phyloP scores from a whole-genome alignment of 2,113 vertebrate species.

The Brachirus orientalis region DNA sequence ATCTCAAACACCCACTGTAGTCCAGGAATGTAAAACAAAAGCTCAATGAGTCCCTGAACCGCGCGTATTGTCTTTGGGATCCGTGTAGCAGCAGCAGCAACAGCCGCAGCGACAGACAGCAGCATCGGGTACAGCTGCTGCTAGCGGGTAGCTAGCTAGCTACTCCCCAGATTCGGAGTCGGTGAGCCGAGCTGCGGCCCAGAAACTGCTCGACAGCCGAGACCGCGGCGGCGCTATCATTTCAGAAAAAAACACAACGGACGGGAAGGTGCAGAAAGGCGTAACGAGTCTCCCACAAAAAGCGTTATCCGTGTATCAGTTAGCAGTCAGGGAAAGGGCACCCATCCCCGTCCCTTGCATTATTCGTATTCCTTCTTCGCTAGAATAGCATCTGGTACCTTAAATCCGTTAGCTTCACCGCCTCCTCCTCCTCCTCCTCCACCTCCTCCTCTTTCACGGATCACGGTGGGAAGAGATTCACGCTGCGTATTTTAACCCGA shows the following conservation, averaged over 20 bases:
- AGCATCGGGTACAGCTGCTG: slow-evolving; percentile 74
- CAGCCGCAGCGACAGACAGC: slow-evolving; percentile 62
- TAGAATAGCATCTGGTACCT: slow-evolving; percentile 78
- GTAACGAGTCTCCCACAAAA: neutral
- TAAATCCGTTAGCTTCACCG: slow-evolving; percentile 54
- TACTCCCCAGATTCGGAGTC: slow-evolving; percentile 64
- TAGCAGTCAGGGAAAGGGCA: slow-evolving; percentile 72
- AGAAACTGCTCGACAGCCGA: slow-evolving; percentile 65
- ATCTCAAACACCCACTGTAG: slow-evolving; percentile 53
- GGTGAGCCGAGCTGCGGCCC: slow-evolving; percentile 75
- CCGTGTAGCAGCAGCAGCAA: slow-evolving; percentile 58
- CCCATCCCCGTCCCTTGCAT: slow-evolving; percentile 68
- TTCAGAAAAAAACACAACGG: slow-evolving; percentile 29
- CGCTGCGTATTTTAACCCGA: neutral
- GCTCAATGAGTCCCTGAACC: slow-evolving; percentile 52
- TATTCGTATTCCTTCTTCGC: slow-evolving; percentile 57
- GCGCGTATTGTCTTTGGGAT: slow-evolving; percentile 52
- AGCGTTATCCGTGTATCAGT: slow-evolving; percentile 21
- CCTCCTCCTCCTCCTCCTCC: slow-evolving; percentile 11
- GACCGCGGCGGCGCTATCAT: slow-evolving; percentile 52
- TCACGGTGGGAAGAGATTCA: neutral
- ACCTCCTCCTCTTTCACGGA: neutral
- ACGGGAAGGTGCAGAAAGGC: neutral
- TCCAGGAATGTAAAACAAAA: slow-evolving; percentile 32
- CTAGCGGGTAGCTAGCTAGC: slow-evolving; percentile 72